phyloP scores from a whole-genome alignment of 2,113 vertebrate species.

The Psephotus haematonotus region DNA sequence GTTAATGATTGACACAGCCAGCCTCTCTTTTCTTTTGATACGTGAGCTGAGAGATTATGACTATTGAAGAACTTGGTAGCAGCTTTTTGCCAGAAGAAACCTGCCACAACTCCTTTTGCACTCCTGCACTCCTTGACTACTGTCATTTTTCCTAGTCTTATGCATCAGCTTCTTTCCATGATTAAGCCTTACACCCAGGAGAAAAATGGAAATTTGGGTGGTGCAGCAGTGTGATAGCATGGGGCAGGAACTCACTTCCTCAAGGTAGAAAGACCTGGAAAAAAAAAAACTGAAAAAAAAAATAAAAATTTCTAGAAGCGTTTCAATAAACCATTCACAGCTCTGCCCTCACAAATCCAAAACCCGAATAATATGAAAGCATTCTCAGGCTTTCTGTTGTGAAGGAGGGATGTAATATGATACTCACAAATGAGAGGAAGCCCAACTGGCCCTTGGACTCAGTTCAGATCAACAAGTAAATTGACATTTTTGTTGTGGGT shows the following conservation, averaged over 20 bases:
- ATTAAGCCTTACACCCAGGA: neutral
- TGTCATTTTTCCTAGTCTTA: neutral
- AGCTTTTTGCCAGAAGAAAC: neutral
- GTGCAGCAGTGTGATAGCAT: fast-evolving
- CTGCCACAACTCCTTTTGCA: neutral
- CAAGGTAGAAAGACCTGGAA: neutral
- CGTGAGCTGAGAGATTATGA: neutral
- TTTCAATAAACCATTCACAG: neutral
- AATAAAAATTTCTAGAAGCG: neutral
- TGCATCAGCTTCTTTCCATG: fast-evolving
- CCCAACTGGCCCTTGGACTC: neutral
- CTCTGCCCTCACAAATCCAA: neutral
- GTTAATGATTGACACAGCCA: neutral
- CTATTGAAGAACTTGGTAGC: neutral
- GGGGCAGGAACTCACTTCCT: neutral
- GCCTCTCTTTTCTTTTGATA: neutral
- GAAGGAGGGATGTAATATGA: neutral
- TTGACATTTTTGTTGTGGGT: neutral
- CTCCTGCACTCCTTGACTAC: neutral
- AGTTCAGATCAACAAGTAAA: neutral
- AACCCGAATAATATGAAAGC: neutral
- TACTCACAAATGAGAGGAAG: neutral
- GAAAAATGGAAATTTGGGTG: neutral
- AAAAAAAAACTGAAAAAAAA: neutral
- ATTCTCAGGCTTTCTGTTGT: neutral